Evolutionary conservation across 2,797 vertebrate genomes (phyloP).

Genomic region (Acanthornis magna): DNA sequence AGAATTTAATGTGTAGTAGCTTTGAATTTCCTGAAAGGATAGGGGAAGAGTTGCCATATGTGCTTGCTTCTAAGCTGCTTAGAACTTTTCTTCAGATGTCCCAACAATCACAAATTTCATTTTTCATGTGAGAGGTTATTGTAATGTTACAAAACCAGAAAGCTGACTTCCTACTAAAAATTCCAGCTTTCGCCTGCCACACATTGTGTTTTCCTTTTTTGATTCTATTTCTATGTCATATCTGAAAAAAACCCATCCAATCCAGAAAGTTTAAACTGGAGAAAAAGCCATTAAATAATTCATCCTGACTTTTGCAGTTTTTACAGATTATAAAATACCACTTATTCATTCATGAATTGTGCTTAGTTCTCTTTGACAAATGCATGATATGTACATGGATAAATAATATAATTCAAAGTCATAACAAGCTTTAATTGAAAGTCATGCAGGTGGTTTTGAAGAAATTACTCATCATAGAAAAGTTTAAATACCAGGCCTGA

Average conservation of each 20-base stretch:
- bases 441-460: background rate
- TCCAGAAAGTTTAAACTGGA: background rate
- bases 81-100: background rate
- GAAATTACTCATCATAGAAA: background rate
- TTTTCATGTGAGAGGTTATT: background rate
- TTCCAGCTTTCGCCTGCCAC: background rate
- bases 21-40: background rate
- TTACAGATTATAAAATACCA: background rate
- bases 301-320: background rate
- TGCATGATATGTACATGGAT: background rate
- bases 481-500: background rate
- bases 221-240: rapidly evolving
- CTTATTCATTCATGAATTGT: background rate
- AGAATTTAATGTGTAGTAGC: background rate
- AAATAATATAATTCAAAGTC: background rate
- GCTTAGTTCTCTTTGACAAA: background rate
- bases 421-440: background rate
- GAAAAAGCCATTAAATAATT: background rate
- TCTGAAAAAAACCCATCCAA: rapidly evolving
- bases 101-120: background rate
- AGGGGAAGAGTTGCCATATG: background rate
- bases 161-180: background rate
- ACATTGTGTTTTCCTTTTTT: background rate
- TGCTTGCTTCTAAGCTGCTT: background rate
- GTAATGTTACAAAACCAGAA: background rate